Evolutionary conservation across 2,797 vertebrate genomes (phyloP).

Genomic region (Atherinosoma microstoma): DNA sequence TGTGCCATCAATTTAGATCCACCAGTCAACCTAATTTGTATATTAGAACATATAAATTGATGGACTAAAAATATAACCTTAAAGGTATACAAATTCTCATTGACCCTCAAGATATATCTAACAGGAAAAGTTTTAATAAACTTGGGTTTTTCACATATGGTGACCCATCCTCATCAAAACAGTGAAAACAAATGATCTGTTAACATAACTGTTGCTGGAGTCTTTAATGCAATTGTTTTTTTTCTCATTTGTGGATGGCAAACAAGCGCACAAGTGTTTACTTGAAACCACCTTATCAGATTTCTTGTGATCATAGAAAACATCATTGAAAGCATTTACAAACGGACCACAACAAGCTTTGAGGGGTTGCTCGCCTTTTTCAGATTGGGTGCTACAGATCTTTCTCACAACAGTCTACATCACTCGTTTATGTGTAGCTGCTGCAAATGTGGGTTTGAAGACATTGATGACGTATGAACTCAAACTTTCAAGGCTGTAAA

Average conservation of each 20-base stretch:
- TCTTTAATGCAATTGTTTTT: neutral
- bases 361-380: neutral
- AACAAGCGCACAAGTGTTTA: neutral
- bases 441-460: neutral
- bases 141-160: too few species aligned
- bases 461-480: neutral
- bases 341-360: slow-evolving; percentile 29
- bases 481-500: neutral
- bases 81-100: too few species aligned
- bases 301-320: slow-evolving; percentile 27
- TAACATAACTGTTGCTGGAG: neutral
- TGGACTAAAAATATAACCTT: too few species aligned
- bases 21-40: too few species aligned
- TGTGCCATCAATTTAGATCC: too few species aligned
- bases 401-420: neutral
- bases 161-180: too few species aligned
- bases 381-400: neutral
- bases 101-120: too few species aligned
- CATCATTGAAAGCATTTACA: slow-evolving; percentile 21
- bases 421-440: neutral
- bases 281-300: slow-evolving; percentile 30
- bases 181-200: neutral
- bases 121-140: too few species aligned
- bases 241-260: slow-evolving; percentile 7
- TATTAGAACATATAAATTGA: too few species aligned